phyloP scores from a whole-genome alignment of 2,888 invertebrate genomes.

The Terebella lapidaria region DNA sequence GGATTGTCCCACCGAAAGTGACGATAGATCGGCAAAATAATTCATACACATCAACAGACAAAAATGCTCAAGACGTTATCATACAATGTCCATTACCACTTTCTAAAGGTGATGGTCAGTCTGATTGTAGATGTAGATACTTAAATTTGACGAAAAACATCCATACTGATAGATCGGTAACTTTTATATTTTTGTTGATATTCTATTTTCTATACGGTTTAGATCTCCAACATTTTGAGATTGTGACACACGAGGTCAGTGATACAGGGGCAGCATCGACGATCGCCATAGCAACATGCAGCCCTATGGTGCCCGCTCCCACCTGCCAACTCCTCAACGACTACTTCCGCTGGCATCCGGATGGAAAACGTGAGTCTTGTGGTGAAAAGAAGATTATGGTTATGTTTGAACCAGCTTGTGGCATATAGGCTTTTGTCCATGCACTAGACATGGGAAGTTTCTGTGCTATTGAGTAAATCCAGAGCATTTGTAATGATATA shows the following conservation, averaged over 20 bases:
- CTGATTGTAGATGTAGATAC: neutral
- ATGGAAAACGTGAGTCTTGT: slow-evolving; percentile 29
- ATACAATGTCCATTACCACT: slow-evolving; percentile 38
- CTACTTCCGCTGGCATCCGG: slow-evolving; percentile 41
- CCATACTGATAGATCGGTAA: neutral
- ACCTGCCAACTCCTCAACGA: slow-evolving; percentile 37
- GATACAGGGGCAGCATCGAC: slow-evolving; percentile 30
- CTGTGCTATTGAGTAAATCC: too few species aligned
- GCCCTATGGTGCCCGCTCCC: slow-evolving; percentile 38
- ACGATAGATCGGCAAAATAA: slow-evolving; percentile 28
- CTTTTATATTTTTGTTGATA: neutral
- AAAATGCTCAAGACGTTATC: slow-evolving; percentile 13
- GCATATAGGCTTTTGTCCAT: too few species aligned
- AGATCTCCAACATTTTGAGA: slow-evolving; percentile 40
- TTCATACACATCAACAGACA: slow-evolving; percentile 26
- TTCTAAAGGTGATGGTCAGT: slow-evolving; percentile 26
- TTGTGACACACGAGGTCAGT: slow-evolving; percentile 30
- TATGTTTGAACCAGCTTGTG: neutral
- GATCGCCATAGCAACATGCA: slow-evolving; percentile 39
- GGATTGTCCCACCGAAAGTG: slow-evolving; percentile 33
- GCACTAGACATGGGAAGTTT: too few species aligned
- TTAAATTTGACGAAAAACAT: neutral
- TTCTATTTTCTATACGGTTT: neutral
- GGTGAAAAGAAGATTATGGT: neutral
- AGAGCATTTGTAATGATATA: too few species aligned